Conservation (phyloP, 2,888 invertebrate genomes). For the Perizoma affinitatum region DNA sequence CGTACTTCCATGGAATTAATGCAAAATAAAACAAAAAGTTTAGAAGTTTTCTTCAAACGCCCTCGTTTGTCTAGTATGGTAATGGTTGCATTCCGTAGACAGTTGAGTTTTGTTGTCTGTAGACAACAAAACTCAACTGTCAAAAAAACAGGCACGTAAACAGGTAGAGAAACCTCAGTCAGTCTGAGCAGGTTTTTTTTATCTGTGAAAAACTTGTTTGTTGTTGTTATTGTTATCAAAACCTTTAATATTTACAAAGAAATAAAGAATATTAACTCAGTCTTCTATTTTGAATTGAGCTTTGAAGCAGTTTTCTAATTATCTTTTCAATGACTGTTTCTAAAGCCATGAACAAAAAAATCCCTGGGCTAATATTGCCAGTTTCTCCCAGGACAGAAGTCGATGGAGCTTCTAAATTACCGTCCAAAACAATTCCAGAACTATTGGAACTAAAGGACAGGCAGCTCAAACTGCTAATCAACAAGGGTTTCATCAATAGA, state of each 20-base stretch:
- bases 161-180: too few species aligned
- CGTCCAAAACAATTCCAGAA: slow-evolving; percentile 73
- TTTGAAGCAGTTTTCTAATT: neutral
- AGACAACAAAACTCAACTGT: too few species aligned
- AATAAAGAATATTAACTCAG: too few species aligned
- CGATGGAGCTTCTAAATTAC: slow-evolving; percentile 81
- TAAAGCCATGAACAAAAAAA: slow-evolving; percentile 62
- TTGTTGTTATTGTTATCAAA: neutral
- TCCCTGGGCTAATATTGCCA: slow-evolving; percentile 75
- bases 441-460: slow-evolving; percentile 81
- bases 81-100: too few species aligned
- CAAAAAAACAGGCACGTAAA: too few species aligned
- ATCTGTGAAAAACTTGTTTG: neutral
- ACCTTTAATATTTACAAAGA: too few species aligned
- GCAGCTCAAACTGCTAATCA: slow-evolving; percentile 81
- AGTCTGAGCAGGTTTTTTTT: neutral
- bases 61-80: too few species aligned
- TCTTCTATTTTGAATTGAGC: neutral
- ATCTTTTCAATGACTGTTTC: slow-evolving; percentile 24
- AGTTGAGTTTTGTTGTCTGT: too few species aligned
- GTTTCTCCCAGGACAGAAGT: slow-evolving; percentile 74
- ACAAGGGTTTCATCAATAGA: slow-evolving; percentile 80
- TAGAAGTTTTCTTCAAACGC: too few species aligned
- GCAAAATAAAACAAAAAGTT: too few species aligned
- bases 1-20: too few species aligned